Conservation (phyloP, 2,888 invertebrate species). For the Bugula neritina region DNA sequence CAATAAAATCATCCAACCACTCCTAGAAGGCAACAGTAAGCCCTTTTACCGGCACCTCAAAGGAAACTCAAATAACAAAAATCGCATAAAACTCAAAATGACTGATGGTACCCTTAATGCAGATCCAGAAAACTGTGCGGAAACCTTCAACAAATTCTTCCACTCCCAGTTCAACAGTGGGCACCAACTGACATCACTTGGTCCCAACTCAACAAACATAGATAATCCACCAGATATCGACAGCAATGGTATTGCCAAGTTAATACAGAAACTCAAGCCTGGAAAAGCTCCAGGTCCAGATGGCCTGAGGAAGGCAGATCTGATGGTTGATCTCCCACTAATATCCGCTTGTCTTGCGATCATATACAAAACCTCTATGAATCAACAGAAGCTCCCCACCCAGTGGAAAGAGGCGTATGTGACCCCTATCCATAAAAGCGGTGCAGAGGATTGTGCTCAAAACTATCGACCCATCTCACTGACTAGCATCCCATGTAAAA, state of each 20-base stretch:
- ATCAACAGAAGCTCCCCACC: background rate
- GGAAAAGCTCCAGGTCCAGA: background rate
- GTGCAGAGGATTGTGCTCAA: background rate
- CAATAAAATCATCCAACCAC: background rate
- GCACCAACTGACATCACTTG: background rate
- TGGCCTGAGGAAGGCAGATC: background rate
- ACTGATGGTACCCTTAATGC: background rate
- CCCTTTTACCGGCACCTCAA: background rate
- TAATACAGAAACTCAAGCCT: background rate
- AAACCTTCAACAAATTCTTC: background rate
- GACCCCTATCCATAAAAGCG: background rate
- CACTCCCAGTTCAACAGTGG: background rate
- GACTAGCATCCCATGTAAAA: background rate
- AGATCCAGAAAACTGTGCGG: background rate
- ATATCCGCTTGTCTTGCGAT: background rate
- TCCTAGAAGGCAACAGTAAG: background rate
- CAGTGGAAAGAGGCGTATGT: background rate
- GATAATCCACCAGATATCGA: background rate
- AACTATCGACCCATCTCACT: background rate
- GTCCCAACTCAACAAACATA: background rate
- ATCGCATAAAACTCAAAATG: background rate
- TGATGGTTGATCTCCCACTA: background rate
- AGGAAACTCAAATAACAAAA: background rate
- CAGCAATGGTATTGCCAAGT: background rate
- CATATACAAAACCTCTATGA: background rate